Evolutionary conservation across 64 coral and sea anemone genomes (phyloP).

Genomic region (Porites australiensis): DNA sequence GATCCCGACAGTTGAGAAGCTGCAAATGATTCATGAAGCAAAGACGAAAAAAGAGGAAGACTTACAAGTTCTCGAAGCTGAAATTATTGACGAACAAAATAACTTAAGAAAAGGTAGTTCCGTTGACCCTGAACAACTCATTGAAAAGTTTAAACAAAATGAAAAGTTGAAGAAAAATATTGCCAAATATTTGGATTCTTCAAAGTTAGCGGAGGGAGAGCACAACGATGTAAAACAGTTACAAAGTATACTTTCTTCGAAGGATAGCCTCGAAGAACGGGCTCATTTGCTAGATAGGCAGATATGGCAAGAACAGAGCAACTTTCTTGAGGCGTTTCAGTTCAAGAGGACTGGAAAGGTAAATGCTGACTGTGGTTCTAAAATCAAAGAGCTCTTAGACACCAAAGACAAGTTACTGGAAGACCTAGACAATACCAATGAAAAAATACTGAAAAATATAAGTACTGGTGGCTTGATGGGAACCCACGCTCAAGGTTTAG

Average conservation of each 20-base stretch:
- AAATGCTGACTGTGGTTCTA: background rate
- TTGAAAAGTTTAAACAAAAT: conserved; percentile 35
- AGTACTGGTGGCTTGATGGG: conserved; percentile 24
- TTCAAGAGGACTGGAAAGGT: conserved; percentile 58
- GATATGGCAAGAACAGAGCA: conserved; percentile 63
- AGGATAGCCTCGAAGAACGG: conserved; percentile 15
- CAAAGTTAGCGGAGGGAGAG: background rate
- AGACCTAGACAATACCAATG: conserved; percentile 32
- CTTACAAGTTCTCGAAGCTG: conserved; percentile 31
- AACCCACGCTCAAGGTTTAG: conserved; percentile 14
- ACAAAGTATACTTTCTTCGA: background rate
- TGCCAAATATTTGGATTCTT: conserved; percentile 3
- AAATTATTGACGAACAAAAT: conserved; percentile 38
- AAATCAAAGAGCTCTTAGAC: background rate
- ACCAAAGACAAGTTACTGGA: background rate
- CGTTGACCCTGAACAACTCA: conserved; percentile 3
- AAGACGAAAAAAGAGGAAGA: background rate
- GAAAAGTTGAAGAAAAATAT: conserved; percentile 1
- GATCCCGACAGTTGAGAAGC: background rate
- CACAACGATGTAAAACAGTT: background rate
- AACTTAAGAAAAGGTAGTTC: background rate
- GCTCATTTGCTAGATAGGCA: conserved; percentile 33
- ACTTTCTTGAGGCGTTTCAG: conserved; percentile 58
- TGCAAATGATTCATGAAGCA: background rate
- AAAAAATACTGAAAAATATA: conserved; percentile 13